A percentile compares a stretch with the other conserved stretches of the same genome.
phyloP scores from a whole-genome alignment of 1,140 invertebrate genomes.

The Hylaeus anthracinus region DNA sequence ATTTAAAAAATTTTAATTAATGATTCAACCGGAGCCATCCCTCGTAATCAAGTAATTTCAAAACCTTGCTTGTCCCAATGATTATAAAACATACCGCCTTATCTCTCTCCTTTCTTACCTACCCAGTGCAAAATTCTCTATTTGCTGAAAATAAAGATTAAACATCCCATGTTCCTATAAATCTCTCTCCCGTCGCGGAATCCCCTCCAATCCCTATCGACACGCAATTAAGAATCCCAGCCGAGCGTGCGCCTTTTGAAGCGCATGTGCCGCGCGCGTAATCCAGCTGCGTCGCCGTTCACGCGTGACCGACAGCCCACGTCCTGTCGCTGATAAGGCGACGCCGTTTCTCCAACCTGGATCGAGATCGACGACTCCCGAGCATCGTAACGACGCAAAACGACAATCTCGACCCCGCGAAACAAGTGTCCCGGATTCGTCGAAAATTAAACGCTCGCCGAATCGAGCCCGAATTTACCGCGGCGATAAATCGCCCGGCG shows the following conservation, averaged over 20 bases:
- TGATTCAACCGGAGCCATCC: too few relatives aligned
- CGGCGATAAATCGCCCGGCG: constrained; percentile 31
- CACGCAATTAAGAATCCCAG: background rate
- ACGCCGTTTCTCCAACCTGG: background rate
- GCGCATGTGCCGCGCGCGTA: constrained; percentile 24
- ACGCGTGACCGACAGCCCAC: constrained; percentile 47
- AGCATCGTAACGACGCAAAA: too few relatives aligned
- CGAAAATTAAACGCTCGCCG: constrained; percentile 9
- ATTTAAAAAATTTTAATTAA: too few relatives aligned
- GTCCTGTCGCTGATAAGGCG: constrained; percentile 7
- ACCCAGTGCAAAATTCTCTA: too few relatives aligned
- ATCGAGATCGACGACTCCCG: background rate
- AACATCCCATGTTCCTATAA: too few relatives aligned
- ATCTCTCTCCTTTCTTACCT: too few relatives aligned
- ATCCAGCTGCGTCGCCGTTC: constrained; percentile 46
- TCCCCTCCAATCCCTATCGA: background rate
- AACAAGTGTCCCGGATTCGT: constrained; percentile 7
- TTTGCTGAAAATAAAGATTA: too few relatives aligned
- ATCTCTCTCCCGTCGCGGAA: too few relatives aligned
- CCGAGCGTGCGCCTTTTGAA: background rate
- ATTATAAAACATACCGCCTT: too few relatives aligned
- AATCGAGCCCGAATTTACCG: constrained; percentile 32
- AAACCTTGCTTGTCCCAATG: too few relatives aligned
- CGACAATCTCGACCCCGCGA: too few relatives aligned
- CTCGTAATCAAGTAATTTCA: too few relatives aligned